Evolutionary conservation across 2,797 vertebrate genomes (phyloP), one percentile per base, ranked within the genome.

Genomic region (Cuniculus paca): DNA sequence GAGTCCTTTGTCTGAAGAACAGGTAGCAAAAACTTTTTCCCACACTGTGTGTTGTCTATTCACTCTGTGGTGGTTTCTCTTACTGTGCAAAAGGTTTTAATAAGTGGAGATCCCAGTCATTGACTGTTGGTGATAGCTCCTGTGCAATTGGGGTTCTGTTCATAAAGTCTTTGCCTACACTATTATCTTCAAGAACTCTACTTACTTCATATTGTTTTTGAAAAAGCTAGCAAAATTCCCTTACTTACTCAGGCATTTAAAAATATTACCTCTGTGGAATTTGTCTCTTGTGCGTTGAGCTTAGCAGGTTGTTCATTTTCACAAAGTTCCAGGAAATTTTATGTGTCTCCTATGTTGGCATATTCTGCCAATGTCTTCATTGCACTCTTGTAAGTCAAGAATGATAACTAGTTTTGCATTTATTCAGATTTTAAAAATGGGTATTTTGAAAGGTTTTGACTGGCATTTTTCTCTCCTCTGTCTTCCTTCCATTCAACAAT

Each of bases 341-440:
- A 79, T 8, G 26, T 39, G 1, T 7, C 26, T 77, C 24, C 16
- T 65, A 34, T 39, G 24, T 79, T 96, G 61, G 36, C 50, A 52
- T 74, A 91, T 88, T 50, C 36, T 88, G 91, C 87, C 36, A 84
- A 52, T 72, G 60, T 93, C 77, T 95, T 84, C 81, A 36, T 9
- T 91, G 34, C 34, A n/a, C 36, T 80, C 39, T 56, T 45, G 7
- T 34, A 80, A 45, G 65, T 86, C 72, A 87, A 72, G 17, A 61
- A n/a, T 28, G 3, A 83, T 95, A 45, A 93, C n/a, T 74, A 42
- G 28, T 75, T 90, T 96, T 91, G 1, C 86, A 70, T 88, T 93
- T 92, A 81, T 63, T 80, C 26, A 86, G 5, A 74, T 92, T 90
- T 90, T 60, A 88, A 88, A 95, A 85, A 60, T 79, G 14, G 34